Base-by-base conservation (phyloP, 2,797 vertebrate genomes). In the Eidolon dupreanum region DNA sequence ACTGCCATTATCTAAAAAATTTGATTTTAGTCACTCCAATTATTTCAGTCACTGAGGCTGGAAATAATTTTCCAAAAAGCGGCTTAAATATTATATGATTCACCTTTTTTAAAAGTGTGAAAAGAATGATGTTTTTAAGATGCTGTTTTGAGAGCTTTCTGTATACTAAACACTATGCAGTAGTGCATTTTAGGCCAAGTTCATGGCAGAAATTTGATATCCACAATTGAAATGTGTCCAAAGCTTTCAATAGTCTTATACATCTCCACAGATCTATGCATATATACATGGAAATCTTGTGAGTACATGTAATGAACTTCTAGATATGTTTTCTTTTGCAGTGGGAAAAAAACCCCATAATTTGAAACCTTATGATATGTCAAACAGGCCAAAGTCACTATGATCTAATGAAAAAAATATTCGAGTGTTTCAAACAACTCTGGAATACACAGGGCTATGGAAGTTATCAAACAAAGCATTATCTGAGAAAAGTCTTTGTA, bases 381-480 rank as follows among this genome's bases (percentile, higher is more conserved):
- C 83, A 92, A 92, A 90, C 46, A 71, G 85, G 43, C 79, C 31
- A 31, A 53, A 94, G 59, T 74, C 70, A 86, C 36, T 57, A 19
- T 65, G 77, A 92, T 79, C 85, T 90, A 82, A 74, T 79, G 57
- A 66, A 92, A 96, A 90, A 59, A 41, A 92, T 88, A 90, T 93
- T 79, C 84, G 79, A 94, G 49, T 66, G 53, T 84, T 93, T 89
- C 65, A n/a, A 96, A 88, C 36, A 92, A 88, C 33, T 87, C 20
- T 10, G 53, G 49, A 81, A 78, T 92, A n/a, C 49, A 74, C 19
- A 28, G 11, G 61, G 24, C 53, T 8, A 8, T 55, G 77, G 92
- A 93, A 94, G 46, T 82, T 93, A 93, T 66, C 77, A 88, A 84
- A 89, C 59, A 79, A 93, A 90, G 75, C 24, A 38, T 93, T 90